These are phyloP conservation scores for Linepithema humile DNA, from an alignment of 1,140 invertebrate genomes.

Conservation along the genomic window DNA sequence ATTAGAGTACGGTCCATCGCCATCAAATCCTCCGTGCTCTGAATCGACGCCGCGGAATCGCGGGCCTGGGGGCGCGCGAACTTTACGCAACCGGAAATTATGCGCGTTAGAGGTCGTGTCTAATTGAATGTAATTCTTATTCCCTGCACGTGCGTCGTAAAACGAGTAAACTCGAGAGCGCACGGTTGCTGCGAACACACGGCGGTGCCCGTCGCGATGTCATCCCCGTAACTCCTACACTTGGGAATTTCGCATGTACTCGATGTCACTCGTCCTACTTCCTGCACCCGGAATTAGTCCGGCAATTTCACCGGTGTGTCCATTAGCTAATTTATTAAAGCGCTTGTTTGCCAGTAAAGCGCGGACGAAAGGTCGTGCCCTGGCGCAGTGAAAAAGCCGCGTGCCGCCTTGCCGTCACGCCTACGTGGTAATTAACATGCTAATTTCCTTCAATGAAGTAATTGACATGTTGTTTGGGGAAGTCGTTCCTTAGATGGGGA, in stretches of 20 bases:
- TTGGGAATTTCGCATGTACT: conserved; percentile 8
- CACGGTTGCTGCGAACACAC: background rate
- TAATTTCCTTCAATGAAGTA: conserved; percentile 64
- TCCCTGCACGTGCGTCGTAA: conserved; percentile 58
- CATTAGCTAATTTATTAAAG: conserved; percentile 70
- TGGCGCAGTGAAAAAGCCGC: conserved; percentile 14
- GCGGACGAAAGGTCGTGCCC: conserved; percentile 43
- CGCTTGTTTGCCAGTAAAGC: conserved; percentile 39
- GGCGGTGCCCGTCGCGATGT: background rate
- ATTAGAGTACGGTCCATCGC: background rate
- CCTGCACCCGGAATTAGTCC: conserved; percentile 44
- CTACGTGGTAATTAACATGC: conserved; percentile 65
- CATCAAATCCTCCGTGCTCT: background rate
- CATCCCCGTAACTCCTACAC: conserved; percentile 11
- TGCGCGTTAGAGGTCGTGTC: conserved; percentile 33
- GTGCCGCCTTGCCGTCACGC: conserved; percentile 24
- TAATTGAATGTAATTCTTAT: conserved; percentile 73
- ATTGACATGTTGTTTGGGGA: conserved; percentile 60
- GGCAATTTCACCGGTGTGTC: conserved; percentile 37
- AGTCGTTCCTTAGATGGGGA: conserved; percentile 37
- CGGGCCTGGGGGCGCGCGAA: background rate
- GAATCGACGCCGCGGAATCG: too few species aligned
- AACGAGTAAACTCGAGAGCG: conserved; percentile 34
- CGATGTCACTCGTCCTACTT: conserved; percentile 34
- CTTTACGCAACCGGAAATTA: conserved; percentile 61